A percentile compares a stretch with the other conserved stretches of the same genome.
These are phyloP conservation scores for Semaprochilodus insignis DNA, from an alignment of 2,797 vertebrate genomes.

Conservation along the genomic window DNA sequence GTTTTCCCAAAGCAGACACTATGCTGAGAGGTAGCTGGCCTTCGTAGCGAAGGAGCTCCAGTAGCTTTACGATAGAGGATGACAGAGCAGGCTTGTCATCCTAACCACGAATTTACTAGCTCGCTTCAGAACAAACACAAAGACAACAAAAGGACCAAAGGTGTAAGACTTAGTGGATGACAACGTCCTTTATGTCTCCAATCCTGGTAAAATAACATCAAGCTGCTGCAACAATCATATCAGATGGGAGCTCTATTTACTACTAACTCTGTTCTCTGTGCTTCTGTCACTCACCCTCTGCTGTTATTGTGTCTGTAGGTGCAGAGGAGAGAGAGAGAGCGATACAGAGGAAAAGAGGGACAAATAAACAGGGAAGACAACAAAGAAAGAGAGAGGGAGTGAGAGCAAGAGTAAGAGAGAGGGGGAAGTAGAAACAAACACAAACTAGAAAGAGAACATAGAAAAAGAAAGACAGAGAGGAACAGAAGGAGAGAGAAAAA, in stretches of 20 bases:
- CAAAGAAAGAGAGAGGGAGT: no score
- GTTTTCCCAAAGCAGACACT: slow-evolving; percentile 14
- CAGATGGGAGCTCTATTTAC: slow-evolving; percentile 33
- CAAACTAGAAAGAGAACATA: no score
- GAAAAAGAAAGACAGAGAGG: no score
- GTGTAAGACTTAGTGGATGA: slow-evolving; percentile 15
- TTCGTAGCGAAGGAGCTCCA: background rate
- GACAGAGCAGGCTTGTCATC: background rate
- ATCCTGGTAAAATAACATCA: slow-evolving; percentile 32
- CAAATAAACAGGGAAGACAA: no score
- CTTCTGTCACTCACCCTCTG: slow-evolving; percentile 46
- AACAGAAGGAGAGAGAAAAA: no score
- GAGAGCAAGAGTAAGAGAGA: no score
- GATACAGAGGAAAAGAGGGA: background rate
- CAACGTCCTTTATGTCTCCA: slow-evolving; percentile 24
- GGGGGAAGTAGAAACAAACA: no score
- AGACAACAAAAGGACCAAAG: slow-evolving; percentile 31
- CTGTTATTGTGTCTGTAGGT: slow-evolving; percentile 57
- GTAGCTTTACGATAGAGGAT: slow-evolving; percentile 1
- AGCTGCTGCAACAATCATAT: slow-evolving; percentile 30
- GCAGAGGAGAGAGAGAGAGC: slow-evolving; percentile 11
- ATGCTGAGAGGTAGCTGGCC: background rate
- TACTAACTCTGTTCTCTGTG: slow-evolving; percentile 29
- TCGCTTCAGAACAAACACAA: background rate
- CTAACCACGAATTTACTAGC: background rate